A percentile compares a stretch with the other conserved stretches of the same genome.
Evolutionary conservation across 2,113 vertebrate genomes (phyloP).

Genomic region (Elephantulus edwardii): DNA sequence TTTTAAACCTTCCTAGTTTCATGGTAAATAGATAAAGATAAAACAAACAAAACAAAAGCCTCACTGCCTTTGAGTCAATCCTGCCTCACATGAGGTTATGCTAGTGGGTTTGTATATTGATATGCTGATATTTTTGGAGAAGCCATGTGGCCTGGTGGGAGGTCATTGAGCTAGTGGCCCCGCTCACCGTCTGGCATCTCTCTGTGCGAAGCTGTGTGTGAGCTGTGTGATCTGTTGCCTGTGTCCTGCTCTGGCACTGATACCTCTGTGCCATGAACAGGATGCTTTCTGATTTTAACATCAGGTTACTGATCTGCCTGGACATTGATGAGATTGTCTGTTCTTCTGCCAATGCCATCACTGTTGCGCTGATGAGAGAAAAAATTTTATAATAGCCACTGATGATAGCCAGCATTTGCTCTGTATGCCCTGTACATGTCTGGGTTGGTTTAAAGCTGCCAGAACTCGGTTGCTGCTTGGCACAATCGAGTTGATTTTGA

Average conservation of each 20-base stretch:
- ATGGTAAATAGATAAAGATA: too few species aligned
- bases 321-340: neutral
- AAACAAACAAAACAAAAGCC: too few species aligned
- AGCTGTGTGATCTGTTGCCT: neutral
- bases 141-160: neutral
- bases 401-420: neutral
- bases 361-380: too few species aligned
- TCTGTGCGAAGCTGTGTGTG: neutral
- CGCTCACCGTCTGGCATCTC: accelerated
- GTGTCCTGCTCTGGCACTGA: neutral
- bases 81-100: neutral
- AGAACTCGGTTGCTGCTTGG: neutral
- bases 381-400: too few species aligned
- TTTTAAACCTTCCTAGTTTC: too few species aligned
- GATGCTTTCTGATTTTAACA: neutral
- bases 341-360: neutral
- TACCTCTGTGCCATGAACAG: neutral
- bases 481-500: neutral
- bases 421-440: neutral
- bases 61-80: too few species aligned
- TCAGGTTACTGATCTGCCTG: neutral
- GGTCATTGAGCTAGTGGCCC: neutral
- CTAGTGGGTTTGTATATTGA: neutral
- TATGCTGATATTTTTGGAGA: neutral
- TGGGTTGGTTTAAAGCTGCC: neutral